A percentile compares a stretch with the other conserved stretches of the same genome.
Evolutionary conservation across 2,113 vertebrate species (phyloP).

Genomic region (Trematocara zebra): DNA sequence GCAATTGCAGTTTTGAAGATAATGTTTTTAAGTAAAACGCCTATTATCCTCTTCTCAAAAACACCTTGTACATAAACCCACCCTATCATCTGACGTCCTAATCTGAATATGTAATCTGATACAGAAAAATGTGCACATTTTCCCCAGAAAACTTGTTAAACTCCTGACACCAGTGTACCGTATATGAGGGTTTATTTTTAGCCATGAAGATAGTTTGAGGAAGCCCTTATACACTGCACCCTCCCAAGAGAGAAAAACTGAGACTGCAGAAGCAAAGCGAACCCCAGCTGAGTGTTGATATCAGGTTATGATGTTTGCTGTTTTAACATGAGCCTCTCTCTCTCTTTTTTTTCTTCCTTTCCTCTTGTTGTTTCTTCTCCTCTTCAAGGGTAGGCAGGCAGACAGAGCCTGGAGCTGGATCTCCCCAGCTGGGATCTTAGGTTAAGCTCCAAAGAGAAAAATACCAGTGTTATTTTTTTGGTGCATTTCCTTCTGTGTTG

Average conservation of each 20-base stretch:
- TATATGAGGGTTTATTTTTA: slow-evolving; percentile 60
- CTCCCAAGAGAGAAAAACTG: slow-evolving; percentile 49
- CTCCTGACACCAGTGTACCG: not conserved
- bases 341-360: slow-evolving; percentile 29
- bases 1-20: not conserved
- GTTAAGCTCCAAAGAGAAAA: slow-evolving; percentile 53
- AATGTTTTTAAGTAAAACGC: not conserved
- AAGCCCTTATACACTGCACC: slow-evolving; percentile 46
- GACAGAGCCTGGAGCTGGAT: slow-evolving; percentile 48
- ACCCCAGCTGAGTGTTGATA: slow-evolving; percentile 58
- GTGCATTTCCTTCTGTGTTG: slow-evolving; percentile 36
- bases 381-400: slow-evolving; percentile 53
- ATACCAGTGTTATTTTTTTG: slow-evolving; percentile 41
- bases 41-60: not conserved
- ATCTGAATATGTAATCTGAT: not conserved
- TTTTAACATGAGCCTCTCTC: slow-evolving; percentile 58
- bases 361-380: slow-evolving; percentile 57
- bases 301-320: slow-evolving; percentile 71
- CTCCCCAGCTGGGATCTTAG: slow-evolving; percentile 55
- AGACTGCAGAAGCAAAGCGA: slow-evolving; percentile 46
- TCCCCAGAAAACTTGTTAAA: not conserved
- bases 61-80: not conserved
- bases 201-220: slow-evolving; percentile 32
- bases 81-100: not conserved
- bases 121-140: not conserved